Conservation (phyloP, 2,888 invertebrate genomes). For the Autographa gamma region DNA sequence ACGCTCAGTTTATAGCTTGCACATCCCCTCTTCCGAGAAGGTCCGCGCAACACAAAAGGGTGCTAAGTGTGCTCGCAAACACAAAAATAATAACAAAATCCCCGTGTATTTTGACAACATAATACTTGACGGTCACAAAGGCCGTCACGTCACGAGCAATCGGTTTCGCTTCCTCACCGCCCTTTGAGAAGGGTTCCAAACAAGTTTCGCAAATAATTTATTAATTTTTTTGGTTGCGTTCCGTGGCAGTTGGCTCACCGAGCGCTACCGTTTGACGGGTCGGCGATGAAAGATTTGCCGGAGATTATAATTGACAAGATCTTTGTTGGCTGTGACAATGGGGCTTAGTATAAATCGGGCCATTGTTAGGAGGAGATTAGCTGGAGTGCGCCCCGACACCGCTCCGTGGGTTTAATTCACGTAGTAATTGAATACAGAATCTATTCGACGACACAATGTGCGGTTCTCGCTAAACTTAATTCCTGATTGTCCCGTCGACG, state of each 20-base stretch:
- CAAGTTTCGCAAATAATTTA: constrained; percentile 88
- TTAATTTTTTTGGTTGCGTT: constrained; percentile 76
- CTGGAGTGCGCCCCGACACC: constrained; percentile 72
- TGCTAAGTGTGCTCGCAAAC: constrained; percentile 88
- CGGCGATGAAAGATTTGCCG: constrained; percentile 79
- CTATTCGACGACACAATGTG: constrained; percentile 68
- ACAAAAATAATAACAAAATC: constrained; percentile 89
- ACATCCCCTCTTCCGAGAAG: constrained; percentile 84
- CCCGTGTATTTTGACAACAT: constrained; percentile 89
- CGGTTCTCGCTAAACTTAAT: constrained; percentile 79
- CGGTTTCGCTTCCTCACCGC: constrained; percentile 86
- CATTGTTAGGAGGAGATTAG: constrained; percentile 84
- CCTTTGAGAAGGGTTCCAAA: constrained; percentile 84
- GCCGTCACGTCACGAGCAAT: constrained; percentile 87
- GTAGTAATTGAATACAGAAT: constrained; percentile 78
- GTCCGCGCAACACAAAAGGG: constrained; percentile 80
- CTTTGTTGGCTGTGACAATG: constrained; percentile 86
- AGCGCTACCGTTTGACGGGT: constrained; percentile 86
- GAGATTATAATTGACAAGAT: constrained; percentile 88
- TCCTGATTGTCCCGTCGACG: constrained; percentile 73
- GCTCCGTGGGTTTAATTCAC: constrained; percentile 74
- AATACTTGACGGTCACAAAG: constrained; percentile 87
- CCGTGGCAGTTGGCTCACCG: constrained; percentile 74
- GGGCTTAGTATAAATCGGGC: constrained; percentile 80
- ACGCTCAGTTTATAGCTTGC: constrained; percentile 75